Conservation (phyloP, 2,888 invertebrate genomes). For the Tiliacea citrago region DNA sequence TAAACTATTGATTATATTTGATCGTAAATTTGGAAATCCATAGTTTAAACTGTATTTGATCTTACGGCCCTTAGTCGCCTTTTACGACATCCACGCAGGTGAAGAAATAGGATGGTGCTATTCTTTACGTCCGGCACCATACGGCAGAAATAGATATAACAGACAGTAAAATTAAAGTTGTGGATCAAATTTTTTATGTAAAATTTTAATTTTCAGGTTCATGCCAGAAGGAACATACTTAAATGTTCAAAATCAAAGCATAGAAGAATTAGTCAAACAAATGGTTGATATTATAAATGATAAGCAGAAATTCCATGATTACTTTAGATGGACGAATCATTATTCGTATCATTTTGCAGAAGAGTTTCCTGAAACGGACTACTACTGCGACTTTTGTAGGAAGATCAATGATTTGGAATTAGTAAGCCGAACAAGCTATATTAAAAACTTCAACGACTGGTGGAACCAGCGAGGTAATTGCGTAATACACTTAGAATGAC, state of each 20-base stretch:
- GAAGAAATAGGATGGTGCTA: too few species aligned
- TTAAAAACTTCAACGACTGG: conserved; percentile 14
- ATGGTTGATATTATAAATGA: conserved; percentile 66
- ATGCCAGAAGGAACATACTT: conserved; percentile 71
- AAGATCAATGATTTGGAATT: conserved; percentile 60
- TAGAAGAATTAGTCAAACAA: conserved; percentile 50
- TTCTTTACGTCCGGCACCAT: too few species aligned
- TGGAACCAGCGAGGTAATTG: conserved; percentile 8
- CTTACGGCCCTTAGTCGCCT: too few species aligned
- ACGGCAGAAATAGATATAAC: too few species aligned
- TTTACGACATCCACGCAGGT: too few species aligned
- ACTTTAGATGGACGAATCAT: conserved; percentile 72
- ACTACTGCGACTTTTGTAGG: conserved; percentile 70
- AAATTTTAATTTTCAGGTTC: conserved; percentile 65
- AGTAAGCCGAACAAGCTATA: conserved; percentile 26
- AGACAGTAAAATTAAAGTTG: background rate
- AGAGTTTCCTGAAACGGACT: conserved; percentile 66
- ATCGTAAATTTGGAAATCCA: too few species aligned
- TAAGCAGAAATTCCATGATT: conserved; percentile 63
- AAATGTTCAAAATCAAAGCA: conserved; percentile 59
- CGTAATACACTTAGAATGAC: too few species aligned
- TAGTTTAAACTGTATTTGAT: too few species aligned
- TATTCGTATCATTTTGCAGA: conserved; percentile 62
- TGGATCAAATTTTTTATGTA: background rate
- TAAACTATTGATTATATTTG: too few species aligned